Evolutionary conservation across 1,140 invertebrate species (phyloP).

Genomic region (Trachymyrmex cornetzi): DNA sequence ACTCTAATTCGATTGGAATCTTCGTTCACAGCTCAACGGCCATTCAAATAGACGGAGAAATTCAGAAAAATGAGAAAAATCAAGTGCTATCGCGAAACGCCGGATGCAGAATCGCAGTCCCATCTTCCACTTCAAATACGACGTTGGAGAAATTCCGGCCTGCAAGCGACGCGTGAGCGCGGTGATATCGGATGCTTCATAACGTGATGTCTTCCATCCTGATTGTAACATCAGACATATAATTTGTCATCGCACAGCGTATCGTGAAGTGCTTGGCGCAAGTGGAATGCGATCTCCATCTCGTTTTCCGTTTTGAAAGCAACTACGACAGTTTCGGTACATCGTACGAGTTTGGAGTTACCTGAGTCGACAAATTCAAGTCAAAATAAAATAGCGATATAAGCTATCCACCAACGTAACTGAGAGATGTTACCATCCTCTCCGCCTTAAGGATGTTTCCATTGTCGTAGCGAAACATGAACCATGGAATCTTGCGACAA

Average conservation of each 20-base stretch:
- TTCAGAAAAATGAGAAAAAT: slow-evolving; percentile 33
- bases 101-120: slow-evolving; percentile 29
- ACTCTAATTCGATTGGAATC: slow-evolving; percentile 43
- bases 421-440: slow-evolving; percentile 18
- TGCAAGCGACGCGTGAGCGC: slow-evolving; percentile 15
- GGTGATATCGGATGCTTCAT: slow-evolving; percentile 31
- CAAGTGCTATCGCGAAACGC: slow-evolving; percentile 26
- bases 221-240: slow-evolving; percentile 17
- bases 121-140: slow-evolving; percentile 14
- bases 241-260: slow-evolving; percentile 20
- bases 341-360: not conserved
- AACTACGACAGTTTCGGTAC: not conserved
- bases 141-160: slow-evolving; percentile 20
- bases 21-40: slow-evolving; percentile 31
- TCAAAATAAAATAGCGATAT: slow-evolving; percentile 42
- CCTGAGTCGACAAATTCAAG: slow-evolving; percentile 22
- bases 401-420: not conserved
- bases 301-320: not conserved
- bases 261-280: slow-evolving; percentile 11
- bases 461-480: slow-evolving; percentile 22
- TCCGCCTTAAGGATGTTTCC: not conserved
- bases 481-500: slow-evolving; percentile 25
- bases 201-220: not conserved
- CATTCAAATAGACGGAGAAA: slow-evolving; percentile 18
- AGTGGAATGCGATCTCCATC: not conserved